A percentile compares a stretch with the other conserved stretches of the same genome.
phyloP scores from a whole-genome alignment of 2,888 invertebrate genomes.

The Pandemis heparana region DNA sequence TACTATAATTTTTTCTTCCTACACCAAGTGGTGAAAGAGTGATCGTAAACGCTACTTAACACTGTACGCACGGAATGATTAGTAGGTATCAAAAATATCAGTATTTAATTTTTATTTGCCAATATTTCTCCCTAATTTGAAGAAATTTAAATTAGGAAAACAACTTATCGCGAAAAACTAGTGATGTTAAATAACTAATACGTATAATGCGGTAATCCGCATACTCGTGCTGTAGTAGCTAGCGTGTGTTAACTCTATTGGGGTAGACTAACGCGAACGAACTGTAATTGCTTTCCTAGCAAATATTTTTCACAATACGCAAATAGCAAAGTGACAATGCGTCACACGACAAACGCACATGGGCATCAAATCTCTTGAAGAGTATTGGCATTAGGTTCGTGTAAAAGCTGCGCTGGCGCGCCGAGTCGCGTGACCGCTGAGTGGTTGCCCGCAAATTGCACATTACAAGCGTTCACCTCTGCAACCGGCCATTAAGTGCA shows the following conservation, averaged over 20 bases:
- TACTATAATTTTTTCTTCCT: background rate
- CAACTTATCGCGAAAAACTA: too few relatives aligned
- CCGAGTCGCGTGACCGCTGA: constrained; percentile 74
- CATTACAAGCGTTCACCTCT: constrained; percentile 75
- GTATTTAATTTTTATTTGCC: too few relatives aligned
- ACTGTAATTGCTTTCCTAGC: constrained; percentile 17
- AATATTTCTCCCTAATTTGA: too few relatives aligned
- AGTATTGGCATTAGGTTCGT: constrained; percentile 18
- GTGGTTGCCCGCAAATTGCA: constrained; percentile 78
- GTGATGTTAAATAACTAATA: too few relatives aligned
- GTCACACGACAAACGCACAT: constrained; percentile 29
- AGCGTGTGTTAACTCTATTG: too few relatives aligned
- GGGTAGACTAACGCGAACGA: background rate
- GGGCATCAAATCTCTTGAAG: constrained; percentile 11
- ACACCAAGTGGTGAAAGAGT: too few relatives aligned
- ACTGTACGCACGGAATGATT: too few relatives aligned
- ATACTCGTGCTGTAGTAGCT: too few relatives aligned
- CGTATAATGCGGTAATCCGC: too few relatives aligned
- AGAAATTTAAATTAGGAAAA: too few relatives aligned
- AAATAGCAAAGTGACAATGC: constrained; percentile 16
- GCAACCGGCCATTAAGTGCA: constrained; percentile 81
- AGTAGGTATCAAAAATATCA: too few relatives aligned
- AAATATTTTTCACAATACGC: constrained; percentile 20
- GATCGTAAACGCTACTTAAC: too few relatives aligned
- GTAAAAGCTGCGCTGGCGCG: constrained; percentile 44